phyloP scores from a whole-genome alignment of 2,797 vertebrate genomes.

The Todus mexicanus region DNA sequence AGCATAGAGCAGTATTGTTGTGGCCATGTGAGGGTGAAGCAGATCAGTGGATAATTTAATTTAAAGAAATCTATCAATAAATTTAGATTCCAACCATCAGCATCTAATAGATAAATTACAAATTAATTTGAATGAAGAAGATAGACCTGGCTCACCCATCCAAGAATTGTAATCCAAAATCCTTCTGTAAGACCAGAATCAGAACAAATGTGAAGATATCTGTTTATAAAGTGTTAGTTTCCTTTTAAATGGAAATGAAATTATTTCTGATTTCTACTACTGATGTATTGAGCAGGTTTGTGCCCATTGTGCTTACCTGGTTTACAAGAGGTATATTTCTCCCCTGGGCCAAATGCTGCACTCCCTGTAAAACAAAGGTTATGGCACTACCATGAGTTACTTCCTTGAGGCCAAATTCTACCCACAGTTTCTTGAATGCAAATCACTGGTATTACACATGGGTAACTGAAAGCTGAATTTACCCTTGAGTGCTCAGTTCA shows the following conservation, averaged over 20 bases:
- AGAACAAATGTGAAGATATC: not conserved
- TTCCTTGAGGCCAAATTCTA: conserved; percentile 41
- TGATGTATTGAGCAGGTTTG: not conserved
- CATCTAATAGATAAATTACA: not conserved
- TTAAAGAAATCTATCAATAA: not conserved
- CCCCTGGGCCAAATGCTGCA: not conserved
- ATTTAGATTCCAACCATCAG: not conserved
- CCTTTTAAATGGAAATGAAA: conserved; percentile 21
- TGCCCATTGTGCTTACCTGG: conserved; percentile 8
- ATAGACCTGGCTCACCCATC: not conserved
- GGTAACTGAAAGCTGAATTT: conserved; percentile 52
- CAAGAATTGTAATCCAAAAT: not conserved
- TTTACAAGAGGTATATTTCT: conserved; percentile 27
- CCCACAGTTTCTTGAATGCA: conserved; percentile 40
- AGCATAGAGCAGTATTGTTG: not conserved
- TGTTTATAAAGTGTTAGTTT: not conserved
- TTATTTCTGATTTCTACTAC: conserved; percentile 9
- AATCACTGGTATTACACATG: conserved; percentile 38
- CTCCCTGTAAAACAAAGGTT: conserved; percentile 53
- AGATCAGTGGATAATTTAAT: not conserved
- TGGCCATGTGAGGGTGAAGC: not conserved
- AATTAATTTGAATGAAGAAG: not conserved
- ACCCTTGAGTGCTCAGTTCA: conserved; percentile 46
- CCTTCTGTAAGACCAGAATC: not conserved
- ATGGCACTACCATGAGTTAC: not conserved